These are phyloP conservation scores for Enteromius afrohamiltoni DNA, from an alignment of 2,797 vertebrate species.

Conservation along the genomic window DNA sequence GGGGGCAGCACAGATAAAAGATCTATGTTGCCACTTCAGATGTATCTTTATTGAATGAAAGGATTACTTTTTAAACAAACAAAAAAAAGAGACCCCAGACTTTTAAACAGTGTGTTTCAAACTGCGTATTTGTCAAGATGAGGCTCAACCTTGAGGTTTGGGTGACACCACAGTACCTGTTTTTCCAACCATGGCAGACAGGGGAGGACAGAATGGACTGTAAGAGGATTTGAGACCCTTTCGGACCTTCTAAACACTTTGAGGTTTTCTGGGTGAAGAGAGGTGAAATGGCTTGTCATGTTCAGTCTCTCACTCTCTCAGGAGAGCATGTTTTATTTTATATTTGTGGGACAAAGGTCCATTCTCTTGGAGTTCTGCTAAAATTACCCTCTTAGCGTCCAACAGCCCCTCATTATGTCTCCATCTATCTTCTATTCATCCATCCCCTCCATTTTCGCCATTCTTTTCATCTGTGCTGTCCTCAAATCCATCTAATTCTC, in stretches of 20 bases:
- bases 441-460: constrained; percentile 27
- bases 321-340: constrained; percentile 38
- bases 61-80: not conserved
- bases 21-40: not conserved
- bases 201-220: not conserved
- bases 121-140: not conserved
- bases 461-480: constrained; percentile 29
- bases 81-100: not conserved
- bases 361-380: constrained; percentile 39
- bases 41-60: not conserved
- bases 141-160: not conserved
- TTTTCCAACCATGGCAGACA: constrained; percentile 14
- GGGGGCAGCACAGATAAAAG: too few relatives aligned
- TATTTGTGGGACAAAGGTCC: constrained; percentile 41
- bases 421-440: constrained; percentile 43
- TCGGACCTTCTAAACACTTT: constrained; percentile 13
- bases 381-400: constrained; percentile 45
- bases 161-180: not conserved
- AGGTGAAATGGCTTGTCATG: constrained; percentile 19
- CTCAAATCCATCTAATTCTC: constrained; percentile 35
- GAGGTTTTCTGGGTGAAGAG: constrained; percentile 11
- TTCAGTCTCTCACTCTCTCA: constrained; percentile 6
- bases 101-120: not conserved
- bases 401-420: constrained; percentile 45
- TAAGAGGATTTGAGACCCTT: constrained; percentile 7